Percentiles rank a stretch among this genome's conserved stretches.
Evolutionary conservation across 2,113 vertebrate species (phyloP).

Genomic region (Petroica traversi): DNA sequence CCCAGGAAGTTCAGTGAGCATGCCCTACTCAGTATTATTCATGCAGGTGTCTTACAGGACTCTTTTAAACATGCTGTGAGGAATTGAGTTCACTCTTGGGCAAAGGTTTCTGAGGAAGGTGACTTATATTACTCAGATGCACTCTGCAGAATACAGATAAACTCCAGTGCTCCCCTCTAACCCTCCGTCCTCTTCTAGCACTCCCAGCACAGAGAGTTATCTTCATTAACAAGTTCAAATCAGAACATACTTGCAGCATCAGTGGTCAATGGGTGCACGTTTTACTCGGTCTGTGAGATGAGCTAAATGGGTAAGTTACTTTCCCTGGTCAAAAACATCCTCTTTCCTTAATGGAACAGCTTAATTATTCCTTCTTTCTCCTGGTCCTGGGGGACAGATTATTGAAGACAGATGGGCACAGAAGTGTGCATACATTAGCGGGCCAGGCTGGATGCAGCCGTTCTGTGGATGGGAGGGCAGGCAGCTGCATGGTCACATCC

Average conservation of each 20-base stretch:
- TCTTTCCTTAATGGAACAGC: slow-evolving; percentile 26
- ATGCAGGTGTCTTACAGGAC: slow-evolving; percentile 26
- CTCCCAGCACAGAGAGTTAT: neutral
- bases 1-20: neutral
- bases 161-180: neutral
- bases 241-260: neutral
- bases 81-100: slow-evolving; percentile 52
- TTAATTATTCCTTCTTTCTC: slow-evolving; percentile 46
- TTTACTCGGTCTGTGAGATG: neutral
- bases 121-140: slow-evolving; percentile 45
- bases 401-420: slow-evolving; percentile 40
- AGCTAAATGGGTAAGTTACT: neutral
- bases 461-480: rapidly evolving
- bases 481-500: neutral
- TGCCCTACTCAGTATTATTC: slow-evolving; percentile 18
- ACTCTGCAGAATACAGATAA: slow-evolving; percentile 59
- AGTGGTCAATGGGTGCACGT: neutral
- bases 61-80: slow-evolving; percentile 31
- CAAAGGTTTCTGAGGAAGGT: slow-evolving; percentile 62
- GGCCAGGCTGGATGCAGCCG: neutral
- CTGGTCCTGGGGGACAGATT: slow-evolving; percentile 33
- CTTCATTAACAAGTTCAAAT: slow-evolving; percentile 28
- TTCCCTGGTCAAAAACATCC: neutral
- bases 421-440: slow-evolving; percentile 27
- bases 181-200: neutral